phyloP scores from a whole-genome alignment of 2,888 invertebrate species.

The Polia nebulosa region DNA sequence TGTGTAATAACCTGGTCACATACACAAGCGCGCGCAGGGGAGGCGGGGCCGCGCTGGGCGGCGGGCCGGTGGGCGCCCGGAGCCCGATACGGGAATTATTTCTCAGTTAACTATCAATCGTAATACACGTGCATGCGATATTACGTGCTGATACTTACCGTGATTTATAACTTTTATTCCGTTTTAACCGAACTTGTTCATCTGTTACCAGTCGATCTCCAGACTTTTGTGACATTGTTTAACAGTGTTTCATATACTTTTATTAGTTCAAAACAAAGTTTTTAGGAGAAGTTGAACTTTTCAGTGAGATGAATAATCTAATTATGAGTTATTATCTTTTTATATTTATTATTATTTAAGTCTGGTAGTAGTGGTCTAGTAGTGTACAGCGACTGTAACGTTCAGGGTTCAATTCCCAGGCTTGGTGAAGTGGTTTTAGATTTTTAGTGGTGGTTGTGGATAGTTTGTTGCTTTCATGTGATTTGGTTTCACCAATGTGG shows the following conservation, averaged over 20 bases:
- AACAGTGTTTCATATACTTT: slow-evolving; percentile 20
- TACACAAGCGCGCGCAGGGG: slow-evolving; percentile 49
- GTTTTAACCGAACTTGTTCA: not conserved
- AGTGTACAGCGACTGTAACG: not conserved
- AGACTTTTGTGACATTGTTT: slow-evolving; percentile 2
- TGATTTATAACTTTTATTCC: slow-evolving; percentile 8
- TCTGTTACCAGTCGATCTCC: not conserved
- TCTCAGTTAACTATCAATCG: slow-evolving; percentile 25
- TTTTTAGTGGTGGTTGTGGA: not conserved
- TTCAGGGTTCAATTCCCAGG: slow-evolving; percentile 13
- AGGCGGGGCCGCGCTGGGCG: slow-evolving; percentile 46
- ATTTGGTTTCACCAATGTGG: not conserved
- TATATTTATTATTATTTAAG: not conserved
- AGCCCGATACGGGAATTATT: slow-evolving; percentile 7
- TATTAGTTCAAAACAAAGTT: slow-evolving; percentile 10
- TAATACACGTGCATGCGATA: slow-evolving; percentile 34
- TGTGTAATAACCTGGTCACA: slow-evolving; percentile 17
- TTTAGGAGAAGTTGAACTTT: not conserved
- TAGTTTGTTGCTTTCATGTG: not conserved
- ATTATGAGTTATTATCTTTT: slow-evolving; percentile 36
- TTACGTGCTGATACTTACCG: not conserved
- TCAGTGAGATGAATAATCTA: slow-evolving; percentile 5
- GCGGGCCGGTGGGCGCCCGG: not conserved
- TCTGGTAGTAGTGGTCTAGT: no score
- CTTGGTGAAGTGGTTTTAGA: not conserved